Evolutionary conservation across 1,140 invertebrate genomes (phyloP).

Genomic region (Tetramorium parvispinum): DNA sequence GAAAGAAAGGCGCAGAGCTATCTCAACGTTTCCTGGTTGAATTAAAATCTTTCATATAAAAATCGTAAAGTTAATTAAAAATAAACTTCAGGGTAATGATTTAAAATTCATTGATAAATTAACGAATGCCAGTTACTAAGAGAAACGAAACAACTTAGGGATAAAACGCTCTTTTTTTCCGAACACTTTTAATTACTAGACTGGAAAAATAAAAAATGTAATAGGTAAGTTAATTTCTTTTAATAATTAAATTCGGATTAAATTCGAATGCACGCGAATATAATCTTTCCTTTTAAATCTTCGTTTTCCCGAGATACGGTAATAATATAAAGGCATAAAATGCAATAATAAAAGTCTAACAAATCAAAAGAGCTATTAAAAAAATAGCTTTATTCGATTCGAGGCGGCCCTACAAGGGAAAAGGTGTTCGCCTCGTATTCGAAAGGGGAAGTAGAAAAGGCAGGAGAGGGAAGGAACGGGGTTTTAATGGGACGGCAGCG

Average conservation of each 20-base stretch:
- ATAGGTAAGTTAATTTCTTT: not conserved
- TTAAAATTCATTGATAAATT: not conserved
- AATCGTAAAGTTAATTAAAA: slow-evolving; percentile 34
- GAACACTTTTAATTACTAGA: not conserved
- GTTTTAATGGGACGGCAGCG: slow-evolving; percentile 73
- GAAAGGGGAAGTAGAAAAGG: not conserved
- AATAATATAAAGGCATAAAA: not conserved
- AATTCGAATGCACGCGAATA: too few relatives aligned
- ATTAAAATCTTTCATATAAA: slow-evolving; percentile 15
- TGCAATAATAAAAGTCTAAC: not conserved
- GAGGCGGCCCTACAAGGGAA: not conserved
- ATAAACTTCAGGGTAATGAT: slow-evolving; percentile 11
- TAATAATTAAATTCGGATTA: not conserved
- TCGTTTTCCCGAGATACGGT: not conserved
- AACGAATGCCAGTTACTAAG: not conserved
- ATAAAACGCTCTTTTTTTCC: not conserved
- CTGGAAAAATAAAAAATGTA: not conserved
- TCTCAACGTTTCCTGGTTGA: not conserved
- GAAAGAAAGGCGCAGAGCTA: not conserved
- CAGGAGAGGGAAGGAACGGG: not conserved
- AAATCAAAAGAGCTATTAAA: not conserved
- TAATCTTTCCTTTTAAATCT: not conserved
- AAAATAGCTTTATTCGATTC: not conserved
- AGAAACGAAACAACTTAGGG: not conserved
- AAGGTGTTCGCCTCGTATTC: slow-evolving; percentile 27